Percentiles rank a stretch among this genome's conserved stretches.
Conservation (phyloP, 1,140 invertebrate genomes). For the Propsilocerus akamusi region DNA sequence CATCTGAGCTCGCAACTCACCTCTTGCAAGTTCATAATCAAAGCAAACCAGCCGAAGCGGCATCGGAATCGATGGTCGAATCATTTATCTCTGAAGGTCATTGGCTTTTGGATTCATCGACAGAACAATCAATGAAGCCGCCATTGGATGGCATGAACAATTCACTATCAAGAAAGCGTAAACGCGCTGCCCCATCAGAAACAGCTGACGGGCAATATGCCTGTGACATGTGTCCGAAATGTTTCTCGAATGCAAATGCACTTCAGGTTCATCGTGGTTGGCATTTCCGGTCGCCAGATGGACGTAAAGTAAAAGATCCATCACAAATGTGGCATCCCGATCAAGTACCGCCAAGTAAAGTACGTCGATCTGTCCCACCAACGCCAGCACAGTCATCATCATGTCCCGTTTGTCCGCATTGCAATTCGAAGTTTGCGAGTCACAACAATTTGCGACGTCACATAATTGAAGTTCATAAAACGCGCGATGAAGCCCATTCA, state of each 20-base stretch:
- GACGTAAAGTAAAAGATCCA: slow-evolving; percentile 21
- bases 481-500: slow-evolving; percentile 17
- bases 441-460: slow-evolving; percentile 23
- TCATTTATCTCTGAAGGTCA: slow-evolving; percentile 6
- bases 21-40: slow-evolving; percentile 6
- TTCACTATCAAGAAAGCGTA: not conserved
- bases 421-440: slow-evolving; percentile 22
- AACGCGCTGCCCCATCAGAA: slow-evolving; percentile 2
- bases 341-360: not conserved
- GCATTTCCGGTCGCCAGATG: slow-evolving; percentile 25
- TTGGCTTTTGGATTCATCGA: slow-evolving; percentile 10
- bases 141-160: slow-evolving; percentile 15
- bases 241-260: slow-evolving; percentile 22
- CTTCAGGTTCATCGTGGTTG: slow-evolving; percentile 26
- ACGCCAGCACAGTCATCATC: not conserved
- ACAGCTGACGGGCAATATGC: slow-evolving; percentile 13
- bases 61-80: slow-evolving; percentile 6
- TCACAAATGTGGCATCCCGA: slow-evolving; percentile 7
- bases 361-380: not conserved
- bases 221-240: slow-evolving; percentile 23
- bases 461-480: slow-evolving; percentile 22
- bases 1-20: slow-evolving; percentile 21
- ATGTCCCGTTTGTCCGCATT: slow-evolving; percentile 15
- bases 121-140: slow-evolving; percentile 20
- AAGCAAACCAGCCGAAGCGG: slow-evolving; percentile 13